Percentiles rank a stretch among this genome's conserved stretches.
Conservation (phyloP, 1,140 invertebrate species). For the Conopomorpha cramerella region DNA sequence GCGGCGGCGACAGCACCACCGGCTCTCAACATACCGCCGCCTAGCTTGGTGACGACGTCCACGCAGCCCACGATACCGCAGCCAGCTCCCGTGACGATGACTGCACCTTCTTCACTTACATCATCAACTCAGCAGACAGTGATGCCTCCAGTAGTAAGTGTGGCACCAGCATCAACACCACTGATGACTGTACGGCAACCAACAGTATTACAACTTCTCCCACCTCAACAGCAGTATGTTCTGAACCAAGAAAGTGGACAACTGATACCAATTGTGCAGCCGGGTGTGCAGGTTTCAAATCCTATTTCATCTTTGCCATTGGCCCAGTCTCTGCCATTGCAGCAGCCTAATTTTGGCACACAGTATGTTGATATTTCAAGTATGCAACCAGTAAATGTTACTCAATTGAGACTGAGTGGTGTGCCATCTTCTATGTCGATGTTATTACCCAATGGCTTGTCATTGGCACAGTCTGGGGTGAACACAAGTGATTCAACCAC, state of each 20-base stretch:
- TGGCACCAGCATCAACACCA: constrained; percentile 31
- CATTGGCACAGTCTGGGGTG: constrained; percentile 41
- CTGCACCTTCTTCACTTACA: constrained; percentile 23
- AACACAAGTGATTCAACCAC: constrained; percentile 38
- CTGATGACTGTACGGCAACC: constrained; percentile 49
- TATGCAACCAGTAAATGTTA: constrained; percentile 49
- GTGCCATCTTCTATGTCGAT: constrained; percentile 54
- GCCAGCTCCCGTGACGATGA: constrained; percentile 26
- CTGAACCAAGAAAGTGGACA: constrained; percentile 48
- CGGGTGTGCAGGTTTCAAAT: constrained; percentile 44
- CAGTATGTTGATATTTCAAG: constrained; percentile 45
- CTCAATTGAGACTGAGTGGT: constrained; percentile 42
- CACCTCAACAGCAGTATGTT: constrained; percentile 45
- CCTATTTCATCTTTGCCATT: constrained; percentile 41
- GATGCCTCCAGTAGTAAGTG: constrained; percentile 42
- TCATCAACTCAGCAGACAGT: constrained; percentile 27
- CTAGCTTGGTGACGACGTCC: constrained; percentile 32
- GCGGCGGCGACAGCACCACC: constrained; percentile 38
- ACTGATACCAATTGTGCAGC: constrained; percentile 48
- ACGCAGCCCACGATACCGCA: constrained; percentile 30
- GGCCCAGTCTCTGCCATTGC: constrained; percentile 29
- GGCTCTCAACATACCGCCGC: constrained; percentile 32
- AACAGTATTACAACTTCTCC: constrained; percentile 35
- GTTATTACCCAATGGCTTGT: constrained; percentile 42
- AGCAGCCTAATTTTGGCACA: constrained; percentile 45